These are phyloP conservation scores for Galaxea fascicularis DNA, from an alignment of 92 coral and sea anemone genomes.

Conservation along the genomic window DNA sequence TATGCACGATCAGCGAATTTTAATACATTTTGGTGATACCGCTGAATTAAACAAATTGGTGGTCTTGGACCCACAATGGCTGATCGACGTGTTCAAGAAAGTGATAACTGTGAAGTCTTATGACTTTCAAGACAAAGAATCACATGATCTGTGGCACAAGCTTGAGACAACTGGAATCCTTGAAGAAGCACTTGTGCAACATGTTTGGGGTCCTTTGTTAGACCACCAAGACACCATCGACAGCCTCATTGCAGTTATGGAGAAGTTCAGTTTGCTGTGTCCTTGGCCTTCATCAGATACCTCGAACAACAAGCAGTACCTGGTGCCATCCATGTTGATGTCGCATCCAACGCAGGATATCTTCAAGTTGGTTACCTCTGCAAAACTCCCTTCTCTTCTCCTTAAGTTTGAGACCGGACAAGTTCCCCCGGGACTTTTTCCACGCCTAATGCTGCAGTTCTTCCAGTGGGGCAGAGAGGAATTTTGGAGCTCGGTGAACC, in stretches of 20 bases:
- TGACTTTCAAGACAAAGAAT: slow-evolving; percentile 13
- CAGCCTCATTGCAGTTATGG: slow-evolving; percentile 62
- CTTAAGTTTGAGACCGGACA: slow-evolving; percentile 45
- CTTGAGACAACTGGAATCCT: slow-evolving; percentile 60
- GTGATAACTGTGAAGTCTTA: slow-evolving; percentile 65
- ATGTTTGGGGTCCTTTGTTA: slow-evolving; percentile 43
- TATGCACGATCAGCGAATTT: slow-evolving; percentile 66
- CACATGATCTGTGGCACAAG: slow-evolving; percentile 46
- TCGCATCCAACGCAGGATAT: slow-evolving; percentile 48
- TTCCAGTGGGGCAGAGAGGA: slow-evolving; percentile 44
- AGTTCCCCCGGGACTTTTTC: slow-evolving; percentile 55
- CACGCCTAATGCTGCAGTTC: slow-evolving; percentile 55
- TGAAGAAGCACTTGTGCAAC: slow-evolving; percentile 28
- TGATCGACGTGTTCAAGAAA: slow-evolving; percentile 65
- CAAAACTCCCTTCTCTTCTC: slow-evolving; percentile 49
- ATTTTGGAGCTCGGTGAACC: slow-evolving; percentile 18
- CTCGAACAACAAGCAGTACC: slow-evolving; percentile 25
- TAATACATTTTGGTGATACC: slow-evolving; percentile 62
- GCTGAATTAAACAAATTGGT: slow-evolving; percentile 34
- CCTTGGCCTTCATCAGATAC: slow-evolving; percentile 45
- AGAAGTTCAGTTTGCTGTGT: slow-evolving; percentile 66
- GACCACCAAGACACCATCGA: slow-evolving; percentile 28
- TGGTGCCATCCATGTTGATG: slow-evolving; percentile 65
- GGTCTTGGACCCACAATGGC: slow-evolving; percentile 69
- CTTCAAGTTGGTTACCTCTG: background rate